phyloP scores from a whole-genome alignment of 2,113 vertebrate genomes.

The Nanorana parkeri region DNA sequence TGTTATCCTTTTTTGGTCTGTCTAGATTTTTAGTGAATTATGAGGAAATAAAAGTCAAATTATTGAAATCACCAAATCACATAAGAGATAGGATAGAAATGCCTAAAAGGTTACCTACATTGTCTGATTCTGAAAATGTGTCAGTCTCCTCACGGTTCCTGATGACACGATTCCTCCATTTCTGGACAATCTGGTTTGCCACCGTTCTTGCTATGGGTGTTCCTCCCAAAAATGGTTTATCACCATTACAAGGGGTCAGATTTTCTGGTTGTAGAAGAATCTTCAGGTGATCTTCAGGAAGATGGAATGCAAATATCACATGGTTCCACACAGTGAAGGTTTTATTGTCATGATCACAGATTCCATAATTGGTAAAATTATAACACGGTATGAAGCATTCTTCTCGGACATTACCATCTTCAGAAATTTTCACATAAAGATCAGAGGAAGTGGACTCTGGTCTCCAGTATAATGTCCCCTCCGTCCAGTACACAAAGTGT shows the following conservation, averaged over 20 bases:
- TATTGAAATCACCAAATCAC: too few relatives aligned
- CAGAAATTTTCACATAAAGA: background rate
- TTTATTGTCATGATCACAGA: background rate
- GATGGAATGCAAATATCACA: constrained; percentile 7
- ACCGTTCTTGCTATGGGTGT: too few relatives aligned
- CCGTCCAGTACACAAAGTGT: background rate
- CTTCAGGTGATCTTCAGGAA: background rate
- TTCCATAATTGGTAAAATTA: background rate
- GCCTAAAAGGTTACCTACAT: too few relatives aligned
- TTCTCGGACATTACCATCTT: background rate
- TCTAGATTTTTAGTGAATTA: too few relatives aligned
- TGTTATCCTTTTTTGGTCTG: too few relatives aligned
- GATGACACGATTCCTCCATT: too few relatives aligned
- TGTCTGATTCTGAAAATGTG: too few relatives aligned
- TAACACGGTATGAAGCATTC: background rate
- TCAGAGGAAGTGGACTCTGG: constrained; percentile 2
- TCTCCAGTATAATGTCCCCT: constrained; percentile 28
- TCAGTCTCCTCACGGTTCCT: too few relatives aligned
- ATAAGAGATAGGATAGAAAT: too few relatives aligned
- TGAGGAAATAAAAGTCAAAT: too few relatives aligned
- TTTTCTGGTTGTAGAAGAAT: background rate
- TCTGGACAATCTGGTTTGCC: too few relatives aligned
- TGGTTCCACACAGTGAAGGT: background rate
- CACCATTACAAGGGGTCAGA: background rate
- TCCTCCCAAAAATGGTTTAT: background rate